These are phyloP conservation scores for Ernsta delagoae DNA, from an alignment of 2,888 invertebrate genomes.

Conservation along the genomic window DNA sequence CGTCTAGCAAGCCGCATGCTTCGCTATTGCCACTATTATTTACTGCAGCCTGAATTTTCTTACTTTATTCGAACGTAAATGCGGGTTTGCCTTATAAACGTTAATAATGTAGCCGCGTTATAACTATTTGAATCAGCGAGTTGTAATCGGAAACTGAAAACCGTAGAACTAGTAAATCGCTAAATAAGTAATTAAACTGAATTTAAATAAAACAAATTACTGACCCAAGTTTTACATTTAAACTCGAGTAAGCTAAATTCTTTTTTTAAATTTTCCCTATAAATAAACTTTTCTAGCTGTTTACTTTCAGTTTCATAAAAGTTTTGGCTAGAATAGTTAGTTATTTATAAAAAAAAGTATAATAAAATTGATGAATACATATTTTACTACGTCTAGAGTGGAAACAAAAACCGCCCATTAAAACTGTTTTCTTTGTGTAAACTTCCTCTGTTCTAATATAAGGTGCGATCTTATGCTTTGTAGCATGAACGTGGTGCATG, in stretches of 20 bases:
- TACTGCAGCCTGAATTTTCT: neutral
- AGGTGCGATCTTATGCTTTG: neutral
- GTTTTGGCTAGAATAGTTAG: too few relatives aligned
- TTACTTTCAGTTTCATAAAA: too few relatives aligned
- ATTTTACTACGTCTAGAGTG: neutral
- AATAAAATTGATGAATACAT: too few relatives aligned
- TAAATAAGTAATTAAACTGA: too few relatives aligned
- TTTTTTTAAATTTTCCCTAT: too few relatives aligned
- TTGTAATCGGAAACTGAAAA: too few relatives aligned
- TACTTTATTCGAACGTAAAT: neutral
- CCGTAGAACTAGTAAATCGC: too few relatives aligned
- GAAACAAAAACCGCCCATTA: neutral
- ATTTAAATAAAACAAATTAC: neutral
- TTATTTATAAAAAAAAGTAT: too few relatives aligned
- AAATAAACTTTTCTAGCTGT: too few relatives aligned
- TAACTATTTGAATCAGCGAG: neutral
- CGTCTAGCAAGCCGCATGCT: neutral
- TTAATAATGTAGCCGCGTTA: neutral
- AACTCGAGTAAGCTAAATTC: too few relatives aligned
- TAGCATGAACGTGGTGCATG: constrained; percentile 35
- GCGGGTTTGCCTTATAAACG: too few relatives aligned
- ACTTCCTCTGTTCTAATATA: neutral
- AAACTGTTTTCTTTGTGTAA: neutral
- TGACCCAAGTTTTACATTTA: too few relatives aligned
- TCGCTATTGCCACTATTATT: neutral